These are phyloP conservation scores for Periophthalmus modestus DNA, from an alignment of 2,113 vertebrate genomes.

Conservation along the genomic window DNA sequence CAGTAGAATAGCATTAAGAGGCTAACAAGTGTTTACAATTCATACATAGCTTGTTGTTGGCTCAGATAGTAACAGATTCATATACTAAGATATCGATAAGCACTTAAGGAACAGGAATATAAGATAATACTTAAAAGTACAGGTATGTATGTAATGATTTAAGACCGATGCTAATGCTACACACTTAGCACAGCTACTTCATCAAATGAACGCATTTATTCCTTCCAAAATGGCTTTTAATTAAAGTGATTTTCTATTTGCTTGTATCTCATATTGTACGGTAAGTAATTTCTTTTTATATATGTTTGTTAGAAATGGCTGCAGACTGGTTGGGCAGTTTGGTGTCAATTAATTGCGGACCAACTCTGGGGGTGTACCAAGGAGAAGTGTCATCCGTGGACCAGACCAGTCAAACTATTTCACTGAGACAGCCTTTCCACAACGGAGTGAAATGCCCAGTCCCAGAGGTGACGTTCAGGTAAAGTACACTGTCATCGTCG, in stretches of 20 bases:
- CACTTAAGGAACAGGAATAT: not conserved
- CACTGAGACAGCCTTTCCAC: conserved; percentile 92
- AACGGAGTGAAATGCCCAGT: conserved; percentile 96
- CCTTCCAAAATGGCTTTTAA: not conserved
- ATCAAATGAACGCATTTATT: not conserved
- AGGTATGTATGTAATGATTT: conserved; percentile 8
- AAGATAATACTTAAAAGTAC: not conserved
- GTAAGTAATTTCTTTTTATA: not conserved
- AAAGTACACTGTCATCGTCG: conserved; percentile 15
- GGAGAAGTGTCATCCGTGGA: conserved; percentile 94
- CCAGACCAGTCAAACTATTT: conserved; percentile 94
- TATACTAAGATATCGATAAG: conserved; percentile 16
- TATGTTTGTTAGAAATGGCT: conserved; percentile 79
- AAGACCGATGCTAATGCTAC: conserved; percentile 32
- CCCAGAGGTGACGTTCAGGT: conserved; percentile 98
- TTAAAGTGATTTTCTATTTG: not conserved
- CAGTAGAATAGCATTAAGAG: conserved; percentile 12
- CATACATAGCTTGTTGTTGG: not conserved
- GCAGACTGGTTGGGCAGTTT: conserved; percentile 94
- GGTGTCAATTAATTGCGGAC: conserved; percentile 95
- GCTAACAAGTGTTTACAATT: not conserved
- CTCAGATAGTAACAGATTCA: not conserved
- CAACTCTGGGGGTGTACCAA: conserved; percentile 93
- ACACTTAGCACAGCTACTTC: conserved; percentile 13
- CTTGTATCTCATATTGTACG: not conserved